Evolutionary conservation across 2,797 vertebrate species (phyloP), one percentile per base, ranked within the genome.

Genomic region (Chlorospingus semifuscus): DNA sequence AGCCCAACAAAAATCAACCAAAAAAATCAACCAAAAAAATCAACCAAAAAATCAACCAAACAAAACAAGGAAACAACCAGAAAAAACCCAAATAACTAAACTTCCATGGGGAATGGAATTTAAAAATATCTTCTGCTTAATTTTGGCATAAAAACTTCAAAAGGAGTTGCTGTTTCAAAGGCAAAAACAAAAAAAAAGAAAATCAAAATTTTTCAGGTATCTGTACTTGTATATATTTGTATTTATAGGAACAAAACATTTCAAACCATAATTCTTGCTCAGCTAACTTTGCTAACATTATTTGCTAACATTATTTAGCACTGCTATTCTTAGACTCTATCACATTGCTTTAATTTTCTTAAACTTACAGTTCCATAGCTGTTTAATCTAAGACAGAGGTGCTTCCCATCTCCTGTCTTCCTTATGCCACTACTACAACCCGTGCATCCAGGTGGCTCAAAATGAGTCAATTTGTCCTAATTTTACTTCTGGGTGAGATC

Each of bases 1-100:
- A 42, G 7, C 4, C 8, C 1, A 34, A 19, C 0, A 3, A n/a
- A 18, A 57, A 7, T n/a, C 1, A 34, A 19, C 0, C 2, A 7
- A 56, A 37, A 27, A 18, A 57, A 37, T 32, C 41, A 18, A 52
- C 49, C 49, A 37, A 15, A 36, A 18, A 46, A 47, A 47, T n/a
- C n/a, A 13, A 7, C 4, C 8, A 1, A 34, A 19, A 3, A n/a
- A 19, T 52, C 13, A 11, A 8, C 0, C 17, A 22, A 70, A 19
- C 6, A 49, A 29, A 63, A 37, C 2, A 68, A 44, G 4, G 23
- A 52, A 68, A 46, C 5, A 60, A 32, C 3, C 2, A 7, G 22
- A 32, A 34, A 57, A 64, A 49, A 11, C 3, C 1, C 6, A 68
- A 60, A 15, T 4, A 11, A 26, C 10, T 30, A 68, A 30, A 37